Percentiles rank a stretch among this genome's conserved stretches.
These are phyloP conservation scores for Platichthys stellatus DNA, from an alignment of 2,113 vertebrate genomes.

Conservation along the genomic window DNA sequence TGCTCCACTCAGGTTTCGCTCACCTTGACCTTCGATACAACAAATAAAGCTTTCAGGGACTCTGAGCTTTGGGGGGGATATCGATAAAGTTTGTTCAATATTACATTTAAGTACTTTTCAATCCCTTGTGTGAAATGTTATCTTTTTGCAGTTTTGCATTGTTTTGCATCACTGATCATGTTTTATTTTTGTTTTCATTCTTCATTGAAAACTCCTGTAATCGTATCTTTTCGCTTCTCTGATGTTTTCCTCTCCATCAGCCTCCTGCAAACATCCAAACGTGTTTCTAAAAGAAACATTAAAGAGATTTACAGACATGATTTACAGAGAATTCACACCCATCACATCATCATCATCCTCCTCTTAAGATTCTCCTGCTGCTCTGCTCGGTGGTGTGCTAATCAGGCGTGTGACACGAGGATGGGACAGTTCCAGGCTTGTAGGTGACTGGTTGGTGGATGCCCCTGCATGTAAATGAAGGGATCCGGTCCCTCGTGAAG, in stretches of 20 bases:
- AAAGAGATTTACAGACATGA: constrained; percentile 21
- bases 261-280: background rate
- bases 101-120: background rate
- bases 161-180: background rate
- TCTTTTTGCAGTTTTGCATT: constrained; percentile 11
- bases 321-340: constrained; percentile 9
- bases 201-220: constrained; percentile 5
- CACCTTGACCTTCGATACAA: constrained; percentile 38
- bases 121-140: background rate
- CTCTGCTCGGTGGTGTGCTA: constrained; percentile 36
- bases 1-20: background rate
- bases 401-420: constrained; percentile 56
- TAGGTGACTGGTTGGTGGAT: constrained; percentile 48
- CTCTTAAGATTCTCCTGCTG: constrained; percentile 50
- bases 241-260: background rate
- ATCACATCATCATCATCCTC: constrained; percentile 14
- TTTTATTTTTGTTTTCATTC: constrained; percentile 5
- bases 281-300: background rate
- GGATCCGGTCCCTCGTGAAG: constrained; percentile 4
- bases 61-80: background rate
- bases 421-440: constrained; percentile 52
- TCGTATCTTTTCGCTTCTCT: background rate
- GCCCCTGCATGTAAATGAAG: constrained; percentile 65
- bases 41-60: constrained; percentile 46
- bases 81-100: no score